Conservation (phyloP, 2,113 vertebrate genomes). For the Machaerirhynchus nigripectus region DNA sequence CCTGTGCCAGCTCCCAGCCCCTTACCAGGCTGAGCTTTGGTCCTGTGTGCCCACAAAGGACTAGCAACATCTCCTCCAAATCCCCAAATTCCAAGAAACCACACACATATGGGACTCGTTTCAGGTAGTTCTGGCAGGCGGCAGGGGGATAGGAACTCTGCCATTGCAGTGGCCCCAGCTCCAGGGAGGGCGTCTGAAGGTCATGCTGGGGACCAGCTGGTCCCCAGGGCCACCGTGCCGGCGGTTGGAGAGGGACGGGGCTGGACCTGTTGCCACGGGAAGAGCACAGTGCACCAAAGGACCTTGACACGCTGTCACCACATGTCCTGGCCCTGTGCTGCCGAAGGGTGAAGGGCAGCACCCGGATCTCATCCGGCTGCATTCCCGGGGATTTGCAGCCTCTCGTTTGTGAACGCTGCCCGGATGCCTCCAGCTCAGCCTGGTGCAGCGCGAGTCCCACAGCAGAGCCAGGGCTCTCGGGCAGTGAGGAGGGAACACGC, state of each 20-base stretch:
- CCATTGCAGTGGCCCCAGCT: fast-evolving
- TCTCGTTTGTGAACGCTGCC: fast-evolving
- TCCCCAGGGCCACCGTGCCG: background rate
- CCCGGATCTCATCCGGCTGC: background rate
- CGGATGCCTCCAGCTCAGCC: background rate
- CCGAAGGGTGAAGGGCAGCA: fast-evolving
- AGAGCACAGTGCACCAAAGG: background rate
- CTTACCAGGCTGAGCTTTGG: fast-evolving
- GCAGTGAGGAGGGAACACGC: fast-evolving
- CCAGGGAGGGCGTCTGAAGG: background rate
- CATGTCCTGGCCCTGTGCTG: fast-evolving
- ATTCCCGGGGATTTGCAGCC: background rate
- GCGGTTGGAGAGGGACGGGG: fast-evolving
- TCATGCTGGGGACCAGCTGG: background rate
- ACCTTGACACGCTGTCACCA: fast-evolving
- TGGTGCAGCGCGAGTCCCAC: fast-evolving
- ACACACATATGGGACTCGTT: fast-evolving
- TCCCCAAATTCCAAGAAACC: background rate
- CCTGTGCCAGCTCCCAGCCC: background rate
- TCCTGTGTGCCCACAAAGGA: background rate
- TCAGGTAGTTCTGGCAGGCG: background rate
- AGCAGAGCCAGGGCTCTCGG: fast-evolving
- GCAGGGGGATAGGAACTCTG: background rate
- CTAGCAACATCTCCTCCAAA: fast-evolving
- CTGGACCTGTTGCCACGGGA: fast-evolving